Conservation (phyloP, 2,797 vertebrate genomes). For the Eremophila alpestris region DNA sequence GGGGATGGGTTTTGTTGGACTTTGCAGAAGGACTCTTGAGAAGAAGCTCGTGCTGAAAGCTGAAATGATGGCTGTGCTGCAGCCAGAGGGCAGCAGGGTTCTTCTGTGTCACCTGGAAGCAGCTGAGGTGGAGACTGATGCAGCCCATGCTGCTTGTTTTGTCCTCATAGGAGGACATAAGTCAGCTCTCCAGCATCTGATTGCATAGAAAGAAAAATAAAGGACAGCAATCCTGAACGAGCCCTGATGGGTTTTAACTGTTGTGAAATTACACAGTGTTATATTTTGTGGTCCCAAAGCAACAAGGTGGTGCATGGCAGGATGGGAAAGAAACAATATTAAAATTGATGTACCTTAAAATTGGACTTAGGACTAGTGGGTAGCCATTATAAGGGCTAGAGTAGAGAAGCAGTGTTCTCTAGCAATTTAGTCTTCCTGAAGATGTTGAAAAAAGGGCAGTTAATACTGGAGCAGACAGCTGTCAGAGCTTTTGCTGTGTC, state of each 20-base stretch:
- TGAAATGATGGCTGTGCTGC: not conserved
- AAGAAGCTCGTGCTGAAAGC: not conserved
- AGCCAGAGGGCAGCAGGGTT: not conserved
- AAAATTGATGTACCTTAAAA: not conserved
- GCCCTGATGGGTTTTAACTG: not conserved
- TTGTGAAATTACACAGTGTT: not conserved
- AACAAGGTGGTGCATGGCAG: not conserved
- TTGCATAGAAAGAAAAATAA: not conserved
- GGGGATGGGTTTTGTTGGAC: not conserved
- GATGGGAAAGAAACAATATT: not conserved
- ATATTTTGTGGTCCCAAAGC: not conserved
- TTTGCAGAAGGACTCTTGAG: not conserved
- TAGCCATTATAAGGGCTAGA: not conserved
- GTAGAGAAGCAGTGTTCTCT: not conserved
- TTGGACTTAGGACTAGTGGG: not conserved
- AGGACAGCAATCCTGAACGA: not conserved
- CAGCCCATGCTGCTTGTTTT: not conserved
- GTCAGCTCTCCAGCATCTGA: not conserved
- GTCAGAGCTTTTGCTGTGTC: not conserved
- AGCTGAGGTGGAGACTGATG: not conserved
- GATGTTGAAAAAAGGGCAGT: not conserved
- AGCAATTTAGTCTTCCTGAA: not conserved
- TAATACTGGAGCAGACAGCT: not conserved
- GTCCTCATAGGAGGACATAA: not conserved
- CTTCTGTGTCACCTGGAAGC: not conserved